Evolutionary conservation across 1,140 invertebrate genomes (phyloP).

Genomic region (Piezodorus guildinii): DNA sequence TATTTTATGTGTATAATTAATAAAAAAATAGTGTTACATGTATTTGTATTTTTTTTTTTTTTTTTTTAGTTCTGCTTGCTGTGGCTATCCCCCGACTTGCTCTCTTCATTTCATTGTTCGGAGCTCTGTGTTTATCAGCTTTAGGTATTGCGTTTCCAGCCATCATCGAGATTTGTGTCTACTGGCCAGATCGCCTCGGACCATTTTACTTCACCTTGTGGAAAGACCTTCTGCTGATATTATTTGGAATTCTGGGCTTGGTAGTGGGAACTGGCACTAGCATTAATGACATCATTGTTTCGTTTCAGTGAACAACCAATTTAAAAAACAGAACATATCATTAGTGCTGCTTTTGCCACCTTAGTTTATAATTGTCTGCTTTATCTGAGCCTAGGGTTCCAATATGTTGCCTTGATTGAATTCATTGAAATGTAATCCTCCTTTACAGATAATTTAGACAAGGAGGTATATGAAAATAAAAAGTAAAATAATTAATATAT

Average conservation of each 20-base stretch:
- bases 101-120: conserved; percentile 73
- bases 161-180: conserved; percentile 58
- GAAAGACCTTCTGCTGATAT: conserved; percentile 58
- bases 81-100: conserved; percentile 62
- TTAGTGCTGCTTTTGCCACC: not conserved
- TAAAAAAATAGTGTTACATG: no score
- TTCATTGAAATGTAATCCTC: no score
- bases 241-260: conserved; percentile 53
- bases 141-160: conserved; percentile 74
- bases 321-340: not conserved
- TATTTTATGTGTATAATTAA: no score
- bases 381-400: no score
- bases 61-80: conserved; percentile 55
- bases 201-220: conserved; percentile 34
- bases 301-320: conserved; percentile 16
- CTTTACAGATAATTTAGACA: no score
- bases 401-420: no score
- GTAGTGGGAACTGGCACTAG: conserved; percentile 58
- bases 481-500: no score
- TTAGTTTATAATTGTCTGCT: no score
- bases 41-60: no score
- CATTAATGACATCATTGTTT: conserved; percentile 45
- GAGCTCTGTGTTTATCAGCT: conserved; percentile 65
- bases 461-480: no score
- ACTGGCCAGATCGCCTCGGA: conserved; percentile 41